Evolutionary conservation across 2,888 invertebrate genomes (phyloP), one percentile per base, ranked within the genome.

Genomic region (Epirrhoe tristata): DNA sequence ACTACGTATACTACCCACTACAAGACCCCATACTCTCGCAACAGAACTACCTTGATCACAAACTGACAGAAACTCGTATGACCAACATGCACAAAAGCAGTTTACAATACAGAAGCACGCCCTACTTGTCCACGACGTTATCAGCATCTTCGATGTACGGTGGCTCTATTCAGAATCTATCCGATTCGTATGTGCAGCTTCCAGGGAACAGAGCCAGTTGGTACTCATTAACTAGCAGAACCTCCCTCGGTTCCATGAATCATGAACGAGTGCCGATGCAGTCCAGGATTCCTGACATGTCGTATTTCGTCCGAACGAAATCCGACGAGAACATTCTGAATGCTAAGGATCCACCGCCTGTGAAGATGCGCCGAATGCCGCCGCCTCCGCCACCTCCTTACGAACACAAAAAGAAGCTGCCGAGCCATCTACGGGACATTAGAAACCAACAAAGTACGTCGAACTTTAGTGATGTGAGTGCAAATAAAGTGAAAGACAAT

Each of bases 1-100:
- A 98, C 87, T 98, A 97, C 81, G 98, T 98, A 6, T 97, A 98
- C 84, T 98, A 98, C 81, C 98, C 98, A 0, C 87, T 98, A 70
- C 98, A 98, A 88, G 98, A 98, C 87, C 98, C 98, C 8, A 96
- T 97, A 0, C 95, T 98, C 54, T 98, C 98, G 72, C 97, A 97
- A 82, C 98, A 98, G 85, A 98, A 98, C 84, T 98, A 98, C 88
- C 94, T 97, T 75, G 98, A 98, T 81, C 97, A 97, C 59, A 98
- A 98, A 84, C 95, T 97, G 79, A 96, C 97, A 0, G 96, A 97
- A 48, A 91, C 96, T 12, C 95, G 96, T 36, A 85, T 94, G 14
- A 88, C 94, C 24, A 95, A 94, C 76, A 92, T 95, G 75, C 95
- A 95, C 80, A 96, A 96, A 84, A 96, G 95, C 66, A 96, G 96